Evolutionary conservation across 1,140 invertebrate genomes (phyloP), one percentile per base, ranked within the genome.

Genomic region (Drosophila burlai): DNA sequence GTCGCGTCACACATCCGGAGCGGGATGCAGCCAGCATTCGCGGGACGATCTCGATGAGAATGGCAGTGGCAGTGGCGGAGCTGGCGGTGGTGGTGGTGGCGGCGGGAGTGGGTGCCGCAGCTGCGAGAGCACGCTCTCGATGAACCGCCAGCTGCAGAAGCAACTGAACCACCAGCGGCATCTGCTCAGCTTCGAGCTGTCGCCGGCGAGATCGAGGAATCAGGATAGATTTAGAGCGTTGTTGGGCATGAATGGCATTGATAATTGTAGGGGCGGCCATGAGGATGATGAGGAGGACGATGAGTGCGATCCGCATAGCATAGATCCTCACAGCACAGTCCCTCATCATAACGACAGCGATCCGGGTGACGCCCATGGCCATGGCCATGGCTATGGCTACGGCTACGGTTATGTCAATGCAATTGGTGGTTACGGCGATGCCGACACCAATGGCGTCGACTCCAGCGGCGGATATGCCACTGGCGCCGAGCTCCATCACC

Each of bases 91-190:
- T 8, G 62, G 45, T 52, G 74, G 62, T 13, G 64, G 52, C 40
- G 77, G 66, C 61, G 82, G 71, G 29, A 74, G 83, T 62, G 91
- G 91, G 45, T 91, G 87, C 84, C 92, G 91, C 61, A 93, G 90
- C 76, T 93, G 90, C 71, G 92, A 93, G 77, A 93, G 90, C 78
- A 89, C 85, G 31, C 67, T 91, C 52, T 91, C 91, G 36, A 93
- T 93, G 92, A 92, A 91, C 59, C 92, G 92, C 59, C 91, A 93
- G 47, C 82, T 93, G 83, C 91, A 93, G 85, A 91, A 92, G 71
- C 92, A 93, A 91, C 84, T 93, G 61, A 93, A 93, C 62, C 89
- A 93, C 73, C 92, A 93, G 72, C 86, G 92, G 77, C 87, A 92
- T 71, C 76, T 93, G 80, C 85, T 93, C 71, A 92, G 92, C 80